Evolutionary conservation across 2,113 vertebrate species (phyloP).

Genomic region (Serilophus lunatus): DNA sequence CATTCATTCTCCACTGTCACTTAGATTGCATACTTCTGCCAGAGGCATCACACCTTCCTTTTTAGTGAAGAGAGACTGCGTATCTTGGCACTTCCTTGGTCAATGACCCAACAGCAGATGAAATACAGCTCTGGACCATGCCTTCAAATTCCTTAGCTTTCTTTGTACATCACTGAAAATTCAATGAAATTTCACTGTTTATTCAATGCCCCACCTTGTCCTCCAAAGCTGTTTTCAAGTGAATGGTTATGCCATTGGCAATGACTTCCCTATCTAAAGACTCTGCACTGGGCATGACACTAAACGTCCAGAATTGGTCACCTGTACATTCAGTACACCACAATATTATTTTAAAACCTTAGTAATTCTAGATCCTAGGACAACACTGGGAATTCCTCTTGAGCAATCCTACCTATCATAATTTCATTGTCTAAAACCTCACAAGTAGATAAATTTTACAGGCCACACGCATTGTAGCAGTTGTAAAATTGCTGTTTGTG

Average conservation of each 20-base stretch:
- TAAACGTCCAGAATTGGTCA: not conserved
- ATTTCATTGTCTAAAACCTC: not conserved
- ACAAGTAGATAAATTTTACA: not conserved
- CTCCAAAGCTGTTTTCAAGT: fast-evolving
- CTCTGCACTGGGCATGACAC: not conserved
- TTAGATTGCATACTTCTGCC: not conserved
- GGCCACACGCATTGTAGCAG: not conserved
- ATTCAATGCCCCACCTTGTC: not conserved
- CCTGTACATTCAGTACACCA: not conserved
- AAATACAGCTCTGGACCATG: not conserved
- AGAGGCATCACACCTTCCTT: not conserved
- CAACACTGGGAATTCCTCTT: not conserved
- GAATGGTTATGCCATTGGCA: not conserved
- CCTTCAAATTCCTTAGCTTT: not conserved
- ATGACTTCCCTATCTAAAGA: not conserved
- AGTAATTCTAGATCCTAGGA: not conserved
- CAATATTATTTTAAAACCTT: not conserved
- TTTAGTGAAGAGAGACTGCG: not conserved
- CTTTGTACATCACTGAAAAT: fast-evolving
- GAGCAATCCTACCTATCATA: not conserved
- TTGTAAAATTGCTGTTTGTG: not conserved
- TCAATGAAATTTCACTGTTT: too few relatives aligned
- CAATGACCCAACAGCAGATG: not conserved
- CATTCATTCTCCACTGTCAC: not conserved
- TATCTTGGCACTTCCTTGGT: not conserved